Percentiles rank a stretch among this genome's conserved stretches.
phyloP scores from a whole-genome alignment of 2,888 invertebrate genomes.

The Thera obeliscata region DNA sequence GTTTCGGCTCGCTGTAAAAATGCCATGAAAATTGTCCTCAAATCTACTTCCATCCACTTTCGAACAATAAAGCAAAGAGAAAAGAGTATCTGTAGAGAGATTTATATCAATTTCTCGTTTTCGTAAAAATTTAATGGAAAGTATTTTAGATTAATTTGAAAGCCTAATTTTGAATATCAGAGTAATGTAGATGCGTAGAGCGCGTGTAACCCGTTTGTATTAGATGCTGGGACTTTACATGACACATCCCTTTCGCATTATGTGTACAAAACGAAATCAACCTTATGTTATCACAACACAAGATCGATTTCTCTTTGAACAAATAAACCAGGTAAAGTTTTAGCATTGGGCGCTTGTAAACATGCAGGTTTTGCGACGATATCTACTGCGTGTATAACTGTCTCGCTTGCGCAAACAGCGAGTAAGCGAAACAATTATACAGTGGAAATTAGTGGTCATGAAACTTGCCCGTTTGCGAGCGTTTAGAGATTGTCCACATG shows the following conservation, averaged over 20 bases:
- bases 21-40: constrained; percentile 70
- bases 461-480: neutral
- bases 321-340: constrained; percentile 4
- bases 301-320: constrained; percentile 13
- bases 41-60: constrained; percentile 79
- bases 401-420: neutral
- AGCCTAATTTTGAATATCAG: constrained; percentile 58
- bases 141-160: constrained; percentile 52
- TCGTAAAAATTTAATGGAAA: constrained; percentile 33
- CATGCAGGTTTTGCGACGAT: neutral
- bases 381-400: neutral
- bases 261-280: constrained; percentile 6
- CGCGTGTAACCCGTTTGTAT: constrained; percentile 56
- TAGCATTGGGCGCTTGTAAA: constrained; percentile 3
- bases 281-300: neutral
- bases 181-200: constrained; percentile 65
- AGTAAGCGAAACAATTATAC: neutral
- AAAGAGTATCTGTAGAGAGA: constrained; percentile 35
- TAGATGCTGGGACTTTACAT: constrained; percentile 44
- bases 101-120: constrained; percentile 37
- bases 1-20: constrained; percentile 65
- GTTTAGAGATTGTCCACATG: constrained; percentile 59
- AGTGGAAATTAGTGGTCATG: neutral
- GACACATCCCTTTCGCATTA: neutral
- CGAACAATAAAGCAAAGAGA: constrained; percentile 72